phyloP scores from a whole-genome alignment of 2,888 invertebrate species.

The Ectropis crepuscularia region DNA sequence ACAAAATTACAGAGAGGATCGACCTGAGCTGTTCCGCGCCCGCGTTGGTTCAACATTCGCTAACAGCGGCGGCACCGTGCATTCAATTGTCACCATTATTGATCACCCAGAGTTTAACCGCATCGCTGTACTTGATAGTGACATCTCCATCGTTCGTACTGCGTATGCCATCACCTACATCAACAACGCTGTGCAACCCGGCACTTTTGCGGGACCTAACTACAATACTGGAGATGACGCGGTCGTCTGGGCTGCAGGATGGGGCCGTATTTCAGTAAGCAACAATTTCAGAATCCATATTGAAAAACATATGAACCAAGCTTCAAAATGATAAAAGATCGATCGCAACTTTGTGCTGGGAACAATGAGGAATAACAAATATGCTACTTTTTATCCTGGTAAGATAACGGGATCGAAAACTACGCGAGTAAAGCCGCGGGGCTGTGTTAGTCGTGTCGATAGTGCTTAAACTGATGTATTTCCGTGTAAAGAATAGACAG shows the following conservation, averaged over 20 bases:
- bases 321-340: too few relatives aligned
- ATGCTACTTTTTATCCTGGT: too few relatives aligned
- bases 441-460: too few relatives aligned
- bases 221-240: slow-evolving; percentile 56
- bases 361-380: too few relatives aligned
- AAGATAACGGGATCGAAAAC: too few relatives aligned
- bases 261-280: slow-evolving; percentile 62
- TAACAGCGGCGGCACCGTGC: slow-evolving; percentile 46
- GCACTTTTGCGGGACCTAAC: slow-evolving; percentile 51
- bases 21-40: slow-evolving; percentile 42
- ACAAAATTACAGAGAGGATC: too few relatives aligned
- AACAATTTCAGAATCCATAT: too few relatives aligned
- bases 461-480: too few relatives aligned
- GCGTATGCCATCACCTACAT: slow-evolving; percentile 36
- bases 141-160: slow-evolving; percentile 55
- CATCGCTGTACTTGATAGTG: slow-evolving; percentile 40
- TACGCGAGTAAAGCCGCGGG: too few relatives aligned
- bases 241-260: slow-evolving; percentile 68
- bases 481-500: too few relatives aligned
- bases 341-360: too few relatives aligned
- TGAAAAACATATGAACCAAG: too few relatives aligned
- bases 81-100: neutral
- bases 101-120: slow-evolving; percentile 25
- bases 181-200: slow-evolving; percentile 44
- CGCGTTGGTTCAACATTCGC: slow-evolving; percentile 50